These are phyloP conservation scores for Sarcophaga peregrina DNA, from an alignment of 1,140 invertebrate genomes.

Conservation along the genomic window DNA sequence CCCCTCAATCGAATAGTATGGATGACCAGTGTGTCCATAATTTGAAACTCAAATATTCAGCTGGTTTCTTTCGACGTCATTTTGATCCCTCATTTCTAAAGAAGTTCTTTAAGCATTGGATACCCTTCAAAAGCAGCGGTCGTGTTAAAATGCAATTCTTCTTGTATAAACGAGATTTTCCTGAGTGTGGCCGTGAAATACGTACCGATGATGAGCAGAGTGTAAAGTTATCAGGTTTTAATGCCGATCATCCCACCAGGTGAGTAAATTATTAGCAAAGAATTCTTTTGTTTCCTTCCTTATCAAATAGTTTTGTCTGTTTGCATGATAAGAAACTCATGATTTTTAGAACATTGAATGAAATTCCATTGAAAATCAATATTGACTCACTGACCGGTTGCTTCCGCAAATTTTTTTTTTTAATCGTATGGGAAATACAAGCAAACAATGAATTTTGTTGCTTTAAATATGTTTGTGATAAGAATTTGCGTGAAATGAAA, in stretches of 20 bases:
- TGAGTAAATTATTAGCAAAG: conserved; percentile 42
- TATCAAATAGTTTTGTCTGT: no score
- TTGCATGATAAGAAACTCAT: no score
- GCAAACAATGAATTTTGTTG: no score
- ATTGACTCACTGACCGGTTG: neutral
- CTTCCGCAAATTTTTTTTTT: neutral
- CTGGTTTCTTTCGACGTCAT: conserved; percentile 47
- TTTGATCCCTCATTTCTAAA: conserved; percentile 60
- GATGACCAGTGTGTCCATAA: conserved; percentile 53
- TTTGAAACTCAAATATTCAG: conserved; percentile 47
- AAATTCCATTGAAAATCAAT: no score
- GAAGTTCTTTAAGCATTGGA: conserved; percentile 59
- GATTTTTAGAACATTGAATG: no score
- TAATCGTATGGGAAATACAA: no score
- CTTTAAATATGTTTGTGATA: no score
- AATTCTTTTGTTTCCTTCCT: no score
- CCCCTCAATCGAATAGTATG: neutral
- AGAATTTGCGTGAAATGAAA: no score
- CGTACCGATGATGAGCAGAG: conserved; percentile 53
- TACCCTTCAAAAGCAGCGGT: conserved; percentile 54
- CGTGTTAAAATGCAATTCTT: conserved; percentile 61
- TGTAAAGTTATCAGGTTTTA: conserved; percentile 56
- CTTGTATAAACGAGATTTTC: conserved; percentile 60
- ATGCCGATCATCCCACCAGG: conserved; percentile 62
- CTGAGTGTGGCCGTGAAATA: conserved; percentile 60